Base-by-base conservation (phyloP, 37 sponge, comb jelly and placozoan genomes). In the Aphrocallistes beatrix region DNA sequence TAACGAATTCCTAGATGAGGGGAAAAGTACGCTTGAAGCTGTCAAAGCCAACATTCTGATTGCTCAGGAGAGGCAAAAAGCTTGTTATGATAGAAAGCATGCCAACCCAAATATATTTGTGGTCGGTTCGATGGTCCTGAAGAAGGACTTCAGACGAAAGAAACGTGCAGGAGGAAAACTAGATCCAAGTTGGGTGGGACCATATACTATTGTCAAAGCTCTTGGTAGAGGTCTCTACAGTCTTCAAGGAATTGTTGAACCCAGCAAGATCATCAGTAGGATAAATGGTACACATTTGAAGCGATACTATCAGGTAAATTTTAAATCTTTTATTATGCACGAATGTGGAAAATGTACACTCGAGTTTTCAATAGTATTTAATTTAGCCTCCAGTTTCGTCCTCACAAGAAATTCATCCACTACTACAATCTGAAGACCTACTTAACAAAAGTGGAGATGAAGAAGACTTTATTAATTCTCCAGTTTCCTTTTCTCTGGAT, bases 61-160 rank as follows among this genome's bases (percentile, higher is more conserved):
- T 45, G 92, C 92, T 37, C 92, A 91, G 82, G 40, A 84, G 82
- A 89, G 87, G 40, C 92, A 92, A 82, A 90, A 92, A 81, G 82
- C 87, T 25, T 37, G 51, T 8, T 92, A 88, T 90, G 92, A 92
- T 84, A 51, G 45, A 36, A 92, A 88, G 37, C 89, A 86, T 86
- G 86, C 88, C 28, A 87, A 88, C 21, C 90, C 90, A 36, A 39
- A 84, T 30, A 30, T 21, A 1, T 90, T 82, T 51, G 39, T 8
- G 39, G 75, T 84, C 36, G 90, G 85, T 25, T 45, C 82, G 25
- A 38, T 51, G 23, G 90, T 92, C 36, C 83, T 92, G 82, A 87
- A 88, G 60, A 89, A 85, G 84, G 88, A 92, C 47, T 88, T 88
- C 75, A 82, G 60, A 23, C 88, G 92, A 1, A 90, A 87, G 82